A percentile compares a stretch with the other conserved stretches of the same genome.
These are phyloP conservation scores for Chascanopsetta lugubris DNA, from an alignment of 2,113 vertebrate species.

Conservation along the genomic window DNA sequence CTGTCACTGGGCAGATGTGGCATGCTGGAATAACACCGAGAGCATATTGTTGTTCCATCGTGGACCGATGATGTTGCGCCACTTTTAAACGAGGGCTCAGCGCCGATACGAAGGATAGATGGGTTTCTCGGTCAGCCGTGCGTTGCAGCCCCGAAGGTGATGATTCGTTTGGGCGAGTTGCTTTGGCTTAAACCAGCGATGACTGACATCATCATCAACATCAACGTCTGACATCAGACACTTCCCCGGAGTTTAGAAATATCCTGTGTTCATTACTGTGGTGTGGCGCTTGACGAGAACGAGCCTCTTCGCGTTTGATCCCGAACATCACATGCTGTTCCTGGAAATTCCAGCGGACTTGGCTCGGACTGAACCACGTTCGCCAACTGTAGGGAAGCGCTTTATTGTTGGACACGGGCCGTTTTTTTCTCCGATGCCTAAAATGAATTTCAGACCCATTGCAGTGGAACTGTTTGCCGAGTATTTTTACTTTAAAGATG, in stretches of 20 bases:
- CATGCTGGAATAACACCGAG: too few species aligned
- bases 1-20: too few species aligned
- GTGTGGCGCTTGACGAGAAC: background rate
- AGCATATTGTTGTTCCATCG: too few species aligned
- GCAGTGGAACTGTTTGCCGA: slow-evolving; percentile 33
- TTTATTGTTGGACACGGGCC: slow-evolving; percentile 26
- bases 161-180: background rate
- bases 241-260: background rate
- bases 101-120: background rate
- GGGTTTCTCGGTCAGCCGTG: background rate
- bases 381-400: slow-evolving; percentile 6
- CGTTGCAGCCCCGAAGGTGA: background rate
- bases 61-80: too few species aligned
- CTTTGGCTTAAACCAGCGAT: background rate
- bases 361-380: slow-evolving; percentile 25
- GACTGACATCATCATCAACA: background rate
- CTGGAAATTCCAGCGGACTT: background rate
- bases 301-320: background rate
- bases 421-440: slow-evolving; percentile 28
- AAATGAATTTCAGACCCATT: slow-evolving; percentile 46
- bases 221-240: background rate
- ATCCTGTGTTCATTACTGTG: background rate
- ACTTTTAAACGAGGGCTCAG: too few species aligned
- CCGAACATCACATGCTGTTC: background rate
- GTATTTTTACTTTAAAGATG: slow-evolving; percentile 67